A percentile compares a stretch with the other conserved stretches of the same genome.
Conservation (phyloP, 1,140 invertebrate genomes). For the Lamellibrachia luymesi region DNA sequence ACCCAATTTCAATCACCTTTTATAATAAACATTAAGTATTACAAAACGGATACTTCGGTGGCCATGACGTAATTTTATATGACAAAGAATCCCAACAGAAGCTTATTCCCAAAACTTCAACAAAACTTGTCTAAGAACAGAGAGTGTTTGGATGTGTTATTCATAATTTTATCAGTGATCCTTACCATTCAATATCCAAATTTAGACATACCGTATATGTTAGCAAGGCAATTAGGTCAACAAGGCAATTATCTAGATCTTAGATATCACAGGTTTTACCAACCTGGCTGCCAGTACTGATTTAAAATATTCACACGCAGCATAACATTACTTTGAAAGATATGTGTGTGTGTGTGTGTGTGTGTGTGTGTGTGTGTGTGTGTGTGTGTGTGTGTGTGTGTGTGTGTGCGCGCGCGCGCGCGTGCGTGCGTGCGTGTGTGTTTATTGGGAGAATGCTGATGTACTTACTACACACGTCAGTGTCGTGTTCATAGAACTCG, state of each 20-base stretch:
- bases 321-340: neutral
- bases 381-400: too few relatives aligned
- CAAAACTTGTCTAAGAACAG: neutral
- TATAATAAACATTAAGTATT: neutral
- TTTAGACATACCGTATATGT: neutral
- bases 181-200: neutral
- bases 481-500: slow-evolving; percentile 9
- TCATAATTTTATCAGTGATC: neutral
- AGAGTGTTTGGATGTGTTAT: too few relatives aligned
- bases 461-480: slow-evolving; percentile 5
- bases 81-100: neutral
- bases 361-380: too few relatives aligned
- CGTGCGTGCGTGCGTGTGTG: neutral
- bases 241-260: neutral
- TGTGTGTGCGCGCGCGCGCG: too few relatives aligned
- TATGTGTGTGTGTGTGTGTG: neutral
- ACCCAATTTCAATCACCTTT: neutral
- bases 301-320: neutral
- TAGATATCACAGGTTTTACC: neutral
- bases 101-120: neutral
- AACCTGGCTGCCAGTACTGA: too few relatives aligned
- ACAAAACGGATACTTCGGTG: neutral
- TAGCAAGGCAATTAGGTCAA: neutral
- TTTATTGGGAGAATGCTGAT: neutral
- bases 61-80: neutral